Evolutionary conservation across 2,113 vertebrate species (phyloP), one percentile per base, ranked within the genome.

Genomic region (Tyrannus savana): DNA sequence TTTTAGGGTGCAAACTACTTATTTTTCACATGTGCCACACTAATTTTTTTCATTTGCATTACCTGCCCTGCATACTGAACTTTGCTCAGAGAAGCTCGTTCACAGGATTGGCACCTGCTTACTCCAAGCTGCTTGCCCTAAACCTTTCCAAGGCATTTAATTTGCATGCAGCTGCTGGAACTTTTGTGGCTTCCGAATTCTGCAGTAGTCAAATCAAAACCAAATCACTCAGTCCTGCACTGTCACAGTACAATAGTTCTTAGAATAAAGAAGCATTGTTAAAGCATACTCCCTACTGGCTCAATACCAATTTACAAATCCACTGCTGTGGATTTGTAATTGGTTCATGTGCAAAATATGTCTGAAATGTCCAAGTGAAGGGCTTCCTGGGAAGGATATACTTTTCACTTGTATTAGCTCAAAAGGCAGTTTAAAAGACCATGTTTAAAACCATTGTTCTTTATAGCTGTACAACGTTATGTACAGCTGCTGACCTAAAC

Each of bases 151-250:
- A 79, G 71, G 47, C 56, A 56, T 53, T 72, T 69, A 15, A 97
- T 97, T 97, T 98, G 89, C 96, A 95, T 96, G 50, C 96, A 97
- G 73, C 86, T 96, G 89, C 59, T 93, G 50, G 90, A 80, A 93
- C 76, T 95, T 80, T 30, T 49, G 91, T 71, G 83, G 33, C 53
- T 92, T 96, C 94, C 94, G 68, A 92, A 86, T 87, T 95, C 94
- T 87, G 87, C 95, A 66, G 67, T 87, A 96, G 93, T 91, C 97
- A 97, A 97, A 97, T 93, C 53, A 79, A 94, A 96, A 95, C 19
- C 93, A 97, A 91, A 96, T 93, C 41, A 53, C 74, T 90, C 49
- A 56, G 12, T 72, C 49, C 88, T 64, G 46, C 83, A 18, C 60
- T 8, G 13, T 84, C 9, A 6, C 53, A 92, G 37, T 53, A 90